Evolutionary conservation across 2,113 vertebrate species (phyloP), one percentile per base, ranked within the genome.

Genomic region (Corythornis cristatus): DNA sequence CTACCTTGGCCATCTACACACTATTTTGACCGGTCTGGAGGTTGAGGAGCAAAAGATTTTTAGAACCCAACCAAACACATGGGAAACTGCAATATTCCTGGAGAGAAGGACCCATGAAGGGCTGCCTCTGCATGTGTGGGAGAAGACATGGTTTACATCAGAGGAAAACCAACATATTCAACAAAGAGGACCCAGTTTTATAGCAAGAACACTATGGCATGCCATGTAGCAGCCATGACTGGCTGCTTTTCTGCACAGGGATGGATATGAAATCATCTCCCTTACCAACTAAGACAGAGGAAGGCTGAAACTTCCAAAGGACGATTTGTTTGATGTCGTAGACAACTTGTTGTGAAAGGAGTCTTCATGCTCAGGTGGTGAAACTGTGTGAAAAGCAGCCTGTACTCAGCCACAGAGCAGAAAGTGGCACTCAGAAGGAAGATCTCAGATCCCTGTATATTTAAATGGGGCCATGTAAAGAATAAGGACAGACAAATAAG

Each of bases 1-100:
- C 21, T 48, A 35, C 17, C 16, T 73, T 86, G 54, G 11, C 9
- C 51, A 2, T 48, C 54, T 51, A 16, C 35, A 14, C 23, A 5
- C 3, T 51, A 17, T 14, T 70, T 26, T 62, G n/a, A 53, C 3
- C 48, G 12, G 29, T 56, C 42, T 74, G 31, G 18, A 64, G 31
- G 7, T 3, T 16, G 23, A 12, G 16, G 21, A 72, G 29, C 0
- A 3, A 40, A 29, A 64, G 9, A 14, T 0, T 53, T 51, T 14
- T 7, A 15, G 53, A 50, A 42, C 15, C 8, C 23, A 22, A 45
- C 17, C 9, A 62, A 83, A 56, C 2, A 46, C 15, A 56, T 11
- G n/a, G n/a, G 40, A 65, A 45, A 4, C 40, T 72, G 16, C 20
- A 65, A 12, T 22, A 6, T 72, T 68, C 35, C 6, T 20, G 5